Conservation (phyloP, 2,888 invertebrate species). For the Toxonevra muliebris region DNA sequence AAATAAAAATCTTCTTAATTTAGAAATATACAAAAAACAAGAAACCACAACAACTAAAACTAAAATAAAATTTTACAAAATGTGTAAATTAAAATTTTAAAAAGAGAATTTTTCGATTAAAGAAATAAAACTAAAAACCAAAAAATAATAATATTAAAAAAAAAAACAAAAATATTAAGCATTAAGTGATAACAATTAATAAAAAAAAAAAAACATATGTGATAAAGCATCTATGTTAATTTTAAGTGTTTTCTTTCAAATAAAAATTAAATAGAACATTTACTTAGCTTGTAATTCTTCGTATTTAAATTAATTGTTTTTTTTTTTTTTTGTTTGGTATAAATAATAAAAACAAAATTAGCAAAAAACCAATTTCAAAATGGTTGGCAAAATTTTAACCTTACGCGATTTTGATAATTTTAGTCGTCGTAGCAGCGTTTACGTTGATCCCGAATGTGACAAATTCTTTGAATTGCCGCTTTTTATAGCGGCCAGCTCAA, state of each 20-base stretch:
- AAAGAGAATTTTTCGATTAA: constrained; percentile 6
- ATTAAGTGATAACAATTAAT: background rate
- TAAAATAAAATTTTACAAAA: constrained; percentile 22
- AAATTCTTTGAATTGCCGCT: constrained; percentile 64
- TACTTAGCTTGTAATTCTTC: background rate
- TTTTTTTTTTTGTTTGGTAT: constrained; percentile 6
- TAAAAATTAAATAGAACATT: background rate
- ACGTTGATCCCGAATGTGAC: constrained; percentile 65
- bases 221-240: background rate
- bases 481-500: constrained; percentile 62
- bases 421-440: constrained; percentile 64
- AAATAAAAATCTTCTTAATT: constrained; percentile 2
- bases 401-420: constrained; percentile 63
- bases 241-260: background rate
- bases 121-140: background rate
- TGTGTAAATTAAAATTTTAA: constrained; percentile 31
- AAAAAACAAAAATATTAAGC: background rate
- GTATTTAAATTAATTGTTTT: background rate
- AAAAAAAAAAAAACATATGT: background rate
- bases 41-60: constrained; percentile 2
- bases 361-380: constrained; percentile 43
- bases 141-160: background rate
- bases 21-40: constrained; percentile 6
- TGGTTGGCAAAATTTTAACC: constrained; percentile 64
- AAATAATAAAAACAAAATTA: no score